Evolutionary conservation across 92 coral and sea anemone genomes (phyloP).

Genomic region (Umimayanthus kanabou): DNA sequence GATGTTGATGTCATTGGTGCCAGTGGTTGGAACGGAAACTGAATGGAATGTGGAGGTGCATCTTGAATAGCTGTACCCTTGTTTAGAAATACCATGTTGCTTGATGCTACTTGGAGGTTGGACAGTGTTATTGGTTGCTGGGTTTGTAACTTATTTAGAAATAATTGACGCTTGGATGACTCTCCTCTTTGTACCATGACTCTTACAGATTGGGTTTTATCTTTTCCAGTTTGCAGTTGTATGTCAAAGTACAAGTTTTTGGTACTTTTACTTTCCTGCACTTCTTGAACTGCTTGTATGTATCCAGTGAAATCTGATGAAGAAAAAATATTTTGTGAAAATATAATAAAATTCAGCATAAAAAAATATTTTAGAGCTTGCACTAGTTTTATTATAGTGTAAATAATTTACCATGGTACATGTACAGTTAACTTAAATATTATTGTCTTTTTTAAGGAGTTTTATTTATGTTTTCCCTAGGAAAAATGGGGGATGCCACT

Average conservation of each 20-base stretch:
- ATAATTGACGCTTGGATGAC: slow-evolving; percentile 37
- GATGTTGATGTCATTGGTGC: slow-evolving; percentile 41
- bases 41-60: slow-evolving; percentile 54
- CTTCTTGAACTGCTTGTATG: slow-evolving; percentile 45
- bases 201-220: slow-evolving; percentile 32
- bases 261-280: slow-evolving; percentile 44
- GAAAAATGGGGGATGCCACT: slow-evolving; percentile 31
- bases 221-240: slow-evolving; percentile 42
- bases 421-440: slow-evolving; percentile 41
- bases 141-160: slow-evolving; percentile 37
- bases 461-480: slow-evolving; percentile 36
- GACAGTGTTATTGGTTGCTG: slow-evolving; percentile 53
- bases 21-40: slow-evolving; percentile 44
- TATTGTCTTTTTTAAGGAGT: slow-evolving; percentile 20
- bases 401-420: slow-evolving; percentile 46
- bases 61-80: slow-evolving; percentile 52
- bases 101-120: slow-evolving; percentile 56
- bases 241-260: slow-evolving; percentile 57
- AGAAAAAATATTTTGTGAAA: slow-evolving; percentile 40
- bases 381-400: slow-evolving; percentile 50
- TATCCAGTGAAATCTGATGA: slow-evolving; percentile 47
- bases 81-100: slow-evolving; percentile 53
- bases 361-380: slow-evolving; percentile 35
- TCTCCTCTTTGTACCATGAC: slow-evolving; percentile 54
- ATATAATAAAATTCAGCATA: slow-evolving; percentile 34